Evolutionary conservation across 2,113 vertebrate species (phyloP).

Genomic region (Cranoglanis bouderius): DNA sequence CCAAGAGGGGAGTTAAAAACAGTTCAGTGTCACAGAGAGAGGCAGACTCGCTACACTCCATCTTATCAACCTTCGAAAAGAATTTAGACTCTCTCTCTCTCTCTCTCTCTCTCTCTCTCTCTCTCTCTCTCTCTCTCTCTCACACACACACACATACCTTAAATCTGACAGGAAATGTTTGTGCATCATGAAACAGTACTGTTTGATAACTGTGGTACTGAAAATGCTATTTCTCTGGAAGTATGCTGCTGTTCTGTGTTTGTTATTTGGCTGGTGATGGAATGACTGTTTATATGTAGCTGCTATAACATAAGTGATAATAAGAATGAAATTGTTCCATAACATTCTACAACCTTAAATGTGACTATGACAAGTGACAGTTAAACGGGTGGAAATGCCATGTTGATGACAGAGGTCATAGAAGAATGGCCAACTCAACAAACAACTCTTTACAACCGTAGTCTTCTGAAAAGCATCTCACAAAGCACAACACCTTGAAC

Average conservation of each 20-base stretch:
- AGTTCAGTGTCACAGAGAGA: conserved; percentile 14
- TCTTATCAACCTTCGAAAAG: not conserved
- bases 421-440: not conserved
- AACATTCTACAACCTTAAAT: not conserved
- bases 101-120: not conserved
- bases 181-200: not conserved
- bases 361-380: no score
- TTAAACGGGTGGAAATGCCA: not conserved
- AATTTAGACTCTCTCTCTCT: not conserved
- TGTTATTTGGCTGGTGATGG: not conserved
- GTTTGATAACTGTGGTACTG: not conserved
- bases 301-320: not conserved
- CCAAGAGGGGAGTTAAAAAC: conserved; percentile 51
- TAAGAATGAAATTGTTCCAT: not conserved
- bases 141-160: not conserved
- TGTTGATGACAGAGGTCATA: not conserved
- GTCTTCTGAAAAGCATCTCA: not conserved
- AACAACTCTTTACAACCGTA: not conserved
- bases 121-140: not conserved
- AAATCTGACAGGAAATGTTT: not conserved
- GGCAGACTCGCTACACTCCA: not conserved
- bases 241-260: not conserved
- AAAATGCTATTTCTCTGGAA: not conserved
- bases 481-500: not conserved
- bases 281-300: not conserved